phyloP scores from a whole-genome alignment of 2,797 vertebrate species.

The Spinus olivaceus region DNA sequence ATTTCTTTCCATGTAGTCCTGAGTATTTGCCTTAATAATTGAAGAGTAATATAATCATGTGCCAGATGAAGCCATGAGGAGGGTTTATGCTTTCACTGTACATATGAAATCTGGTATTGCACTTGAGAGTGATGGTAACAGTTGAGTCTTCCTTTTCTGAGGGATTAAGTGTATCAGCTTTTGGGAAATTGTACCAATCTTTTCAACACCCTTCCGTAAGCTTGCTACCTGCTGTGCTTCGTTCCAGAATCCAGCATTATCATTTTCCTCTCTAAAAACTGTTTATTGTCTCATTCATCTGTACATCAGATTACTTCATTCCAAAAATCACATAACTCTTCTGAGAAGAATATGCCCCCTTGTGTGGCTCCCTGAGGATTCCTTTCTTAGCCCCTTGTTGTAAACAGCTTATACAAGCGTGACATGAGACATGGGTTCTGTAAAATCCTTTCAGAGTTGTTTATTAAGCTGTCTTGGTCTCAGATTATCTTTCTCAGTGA shows the following conservation, averaged over 20 bases:
- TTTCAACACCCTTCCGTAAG: neutral
- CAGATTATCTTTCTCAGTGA: constrained; percentile 2
- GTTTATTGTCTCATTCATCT: constrained; percentile 22
- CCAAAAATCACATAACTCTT: constrained; percentile 21
- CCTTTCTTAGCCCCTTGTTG: neutral
- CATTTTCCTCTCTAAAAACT: neutral
- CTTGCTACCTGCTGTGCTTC: constrained; percentile 32
- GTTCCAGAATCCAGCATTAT: neutral
- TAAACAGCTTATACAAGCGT: neutral
- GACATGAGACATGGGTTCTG: neutral
- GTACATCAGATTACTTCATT: constrained; percentile 28
- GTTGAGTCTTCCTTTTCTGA: neutral
- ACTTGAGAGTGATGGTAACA: neutral
- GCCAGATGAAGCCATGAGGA: neutral
- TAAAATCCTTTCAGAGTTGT: constrained; percentile 26
- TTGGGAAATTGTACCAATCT: neutral
- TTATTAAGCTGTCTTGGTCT: constrained; percentile 41
- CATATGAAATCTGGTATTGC: neutral
- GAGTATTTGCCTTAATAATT: neutral
- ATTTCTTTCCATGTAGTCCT: neutral
- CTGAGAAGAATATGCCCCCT: neutral
- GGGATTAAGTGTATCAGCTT: constrained; percentile 24
- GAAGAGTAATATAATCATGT: neutral
- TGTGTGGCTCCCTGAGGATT: neutral
- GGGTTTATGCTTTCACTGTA: neutral